Evolutionary conservation across 2,888 invertebrate species (phyloP).

Genomic region (Phrixothrix hirtus): DNA sequence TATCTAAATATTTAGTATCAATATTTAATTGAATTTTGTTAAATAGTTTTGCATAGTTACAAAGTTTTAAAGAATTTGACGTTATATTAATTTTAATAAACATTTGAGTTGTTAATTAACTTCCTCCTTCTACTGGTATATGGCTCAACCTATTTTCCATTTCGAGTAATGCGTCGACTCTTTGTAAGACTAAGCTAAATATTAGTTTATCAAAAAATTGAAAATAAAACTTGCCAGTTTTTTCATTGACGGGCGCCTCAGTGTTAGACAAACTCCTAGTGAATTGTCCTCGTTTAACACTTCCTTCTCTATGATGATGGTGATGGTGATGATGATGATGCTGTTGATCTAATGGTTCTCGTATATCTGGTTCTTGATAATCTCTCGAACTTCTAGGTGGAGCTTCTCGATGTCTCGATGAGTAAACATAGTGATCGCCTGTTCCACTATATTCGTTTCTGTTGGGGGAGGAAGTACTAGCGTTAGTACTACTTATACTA

Average conservation of each 20-base stretch:
- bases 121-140: no score
- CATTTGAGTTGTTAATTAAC: no score
- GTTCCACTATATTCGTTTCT: conserved; percentile 48
- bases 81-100: no score
- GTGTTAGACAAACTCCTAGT: conserved; percentile 81
- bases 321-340: conserved; percentile 53
- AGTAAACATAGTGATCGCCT: conserved; percentile 45
- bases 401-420: conserved; percentile 40
- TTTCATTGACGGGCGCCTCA: conserved; percentile 81
- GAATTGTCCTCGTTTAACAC: conserved; percentile 66
- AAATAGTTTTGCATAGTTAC: no score
- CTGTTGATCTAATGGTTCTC: conserved; percentile 46
- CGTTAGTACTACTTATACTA: conserved; percentile 21
- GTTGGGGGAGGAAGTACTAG: conserved; percentile 26
- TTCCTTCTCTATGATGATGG: conserved; percentile 59
- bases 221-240: conserved; percentile 65
- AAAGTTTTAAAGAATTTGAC: no score
- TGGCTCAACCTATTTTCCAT: no score
- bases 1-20: no score
- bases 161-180: no score
- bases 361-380: conserved; percentile 41
- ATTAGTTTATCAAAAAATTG: no score
- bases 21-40: no score
- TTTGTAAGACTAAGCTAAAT: no score
- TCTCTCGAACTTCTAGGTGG: conserved; percentile 28